A percentile compares a stretch with the other conserved stretches of the same genome.
These are phyloP conservation scores for Amphimedon queenslandica DNA, from an alignment of 37 sponge, comb jelly and placozoan species.

Conservation along the genomic window DNA sequence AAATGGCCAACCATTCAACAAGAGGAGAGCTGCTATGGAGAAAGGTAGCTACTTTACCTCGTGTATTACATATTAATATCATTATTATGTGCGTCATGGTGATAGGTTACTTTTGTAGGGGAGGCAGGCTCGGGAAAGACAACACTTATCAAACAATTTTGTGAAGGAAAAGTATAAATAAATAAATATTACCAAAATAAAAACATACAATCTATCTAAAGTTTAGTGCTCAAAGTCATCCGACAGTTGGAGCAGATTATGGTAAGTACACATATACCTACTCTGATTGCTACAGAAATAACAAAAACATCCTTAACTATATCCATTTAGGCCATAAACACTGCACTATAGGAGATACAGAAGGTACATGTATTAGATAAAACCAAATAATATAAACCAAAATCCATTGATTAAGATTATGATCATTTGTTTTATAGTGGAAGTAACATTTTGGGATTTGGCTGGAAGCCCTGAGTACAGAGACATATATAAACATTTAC, in stretches of 20 bases:
- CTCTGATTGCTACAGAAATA: no score
- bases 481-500: conserved; percentile 5
- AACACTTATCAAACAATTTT: background rate
- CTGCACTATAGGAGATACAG: background rate
- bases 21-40: background rate
- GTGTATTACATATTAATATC: no score
- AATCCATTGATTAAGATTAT: no score
- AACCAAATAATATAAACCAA: no score
- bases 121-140: background rate
- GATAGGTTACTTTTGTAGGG: no score
- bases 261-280: background rate
- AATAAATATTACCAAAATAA: no score
- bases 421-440: background rate
- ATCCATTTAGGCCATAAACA: background rate
- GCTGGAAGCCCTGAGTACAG: conserved; percentile 17
- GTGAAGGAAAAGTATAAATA: background rate
- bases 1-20: no score
- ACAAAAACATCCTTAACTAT: background rate
- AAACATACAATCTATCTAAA: background rate
- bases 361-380: background rate
- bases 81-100: no score
- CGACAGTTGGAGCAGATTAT: conserved; percentile 28
- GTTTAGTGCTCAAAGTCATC: background rate
- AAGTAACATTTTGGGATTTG: conserved; percentile 34
- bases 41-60: background rate